Percentiles rank a stretch among this genome's conserved stretches.
Conservation (phyloP, 2,888 invertebrate genomes). For the Scaptomyza caliginosa region DNA sequence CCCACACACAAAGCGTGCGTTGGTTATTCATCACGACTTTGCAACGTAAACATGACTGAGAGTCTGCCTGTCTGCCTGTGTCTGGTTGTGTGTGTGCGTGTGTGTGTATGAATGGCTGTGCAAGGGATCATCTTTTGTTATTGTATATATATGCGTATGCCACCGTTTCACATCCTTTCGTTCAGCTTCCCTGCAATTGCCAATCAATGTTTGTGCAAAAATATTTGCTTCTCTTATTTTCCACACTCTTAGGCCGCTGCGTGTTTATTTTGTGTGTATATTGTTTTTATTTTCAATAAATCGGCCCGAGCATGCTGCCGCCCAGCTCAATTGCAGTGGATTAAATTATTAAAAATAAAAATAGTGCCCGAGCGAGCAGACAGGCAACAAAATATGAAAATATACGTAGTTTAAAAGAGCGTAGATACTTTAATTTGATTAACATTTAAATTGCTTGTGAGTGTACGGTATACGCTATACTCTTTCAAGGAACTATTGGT, state of each 20-base stretch:
- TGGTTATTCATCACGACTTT: conserved; percentile 65
- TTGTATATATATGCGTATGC: conserved; percentile 20
- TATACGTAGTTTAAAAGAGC: conserved; percentile 54
- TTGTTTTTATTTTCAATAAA: conserved; percentile 75
- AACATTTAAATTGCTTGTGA: conserved; percentile 66
- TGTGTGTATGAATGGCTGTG: neutral
- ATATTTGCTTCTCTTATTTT: conserved; percentile 73
- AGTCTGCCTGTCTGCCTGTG: neutral
- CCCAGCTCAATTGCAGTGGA: conserved; percentile 75
- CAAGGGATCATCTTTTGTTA: conserved; percentile 13
- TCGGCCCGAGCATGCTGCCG: conserved; percentile 56
- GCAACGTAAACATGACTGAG: conserved; percentile 31
- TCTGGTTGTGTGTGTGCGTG: conserved; percentile 1
- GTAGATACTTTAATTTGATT: conserved; percentile 70
- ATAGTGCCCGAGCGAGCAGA: conserved; percentile 18
- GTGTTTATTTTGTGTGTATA: conserved; percentile 28
- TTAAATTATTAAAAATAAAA: conserved; percentile 77
- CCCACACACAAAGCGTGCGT: conserved; percentile 46
- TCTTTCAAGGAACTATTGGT: neutral
- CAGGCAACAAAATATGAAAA: conserved; percentile 38
- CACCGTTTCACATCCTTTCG: conserved; percentile 20
- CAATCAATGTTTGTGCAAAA: conserved; percentile 79
- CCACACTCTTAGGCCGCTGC: conserved; percentile 68
- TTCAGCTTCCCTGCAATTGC: conserved; percentile 49
- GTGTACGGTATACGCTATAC: neutral